Percentiles rank a stretch among this genome's conserved stretches.
These are phyloP conservation scores for Lonchura striata DNA, from an alignment of 2,113 vertebrate genomes.

Conservation along the genomic window DNA sequence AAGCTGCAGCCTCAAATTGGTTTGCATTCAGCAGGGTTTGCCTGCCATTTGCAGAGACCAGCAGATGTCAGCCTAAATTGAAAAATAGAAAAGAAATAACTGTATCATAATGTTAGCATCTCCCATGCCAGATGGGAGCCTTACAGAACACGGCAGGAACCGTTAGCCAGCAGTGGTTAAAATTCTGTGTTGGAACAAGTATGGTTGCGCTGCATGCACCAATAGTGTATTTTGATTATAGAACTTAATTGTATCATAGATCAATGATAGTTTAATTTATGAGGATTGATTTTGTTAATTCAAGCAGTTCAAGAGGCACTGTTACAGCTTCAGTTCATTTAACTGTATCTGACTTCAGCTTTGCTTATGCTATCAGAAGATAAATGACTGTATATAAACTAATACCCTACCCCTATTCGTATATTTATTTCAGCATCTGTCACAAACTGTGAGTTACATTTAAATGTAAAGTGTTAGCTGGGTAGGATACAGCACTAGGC, in stretches of 20 bases:
- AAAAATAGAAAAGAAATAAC: slow-evolving; percentile 63
- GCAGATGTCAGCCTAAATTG: slow-evolving; percentile 82
- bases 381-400: slow-evolving; percentile 41
- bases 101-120: slow-evolving; percentile 41
- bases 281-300: slow-evolving; percentile 79
- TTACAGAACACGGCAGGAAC: slow-evolving; percentile 36
- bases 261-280: slow-evolving; percentile 75
- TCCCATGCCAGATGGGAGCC: slow-evolving; percentile 66
- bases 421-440: slow-evolving; percentile 46
- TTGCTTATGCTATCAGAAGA: slow-evolving; percentile 53
- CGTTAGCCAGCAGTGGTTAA: slow-evolving; percentile 57
- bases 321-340: slow-evolving; percentile 63
- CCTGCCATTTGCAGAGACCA: slow-evolving; percentile 65
- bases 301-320: slow-evolving; percentile 71
- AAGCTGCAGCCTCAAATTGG: background rate
- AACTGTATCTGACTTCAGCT: slow-evolving; percentile 66
- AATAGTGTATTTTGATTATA: slow-evolving; percentile 55
- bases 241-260: slow-evolving; percentile 67
- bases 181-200: slow-evolving; percentile 50
- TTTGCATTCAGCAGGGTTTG: slow-evolving; percentile 54
- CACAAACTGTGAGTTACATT: slow-evolving; percentile 32
- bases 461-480: slow-evolving; percentile 8
- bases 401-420: background rate
- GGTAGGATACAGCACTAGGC: background rate
- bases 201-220: background rate